These are phyloP conservation scores for Pyrrhura leucotis DNA, from an alignment of 2,797 vertebrate species.

Conservation along the genomic window DNA sequence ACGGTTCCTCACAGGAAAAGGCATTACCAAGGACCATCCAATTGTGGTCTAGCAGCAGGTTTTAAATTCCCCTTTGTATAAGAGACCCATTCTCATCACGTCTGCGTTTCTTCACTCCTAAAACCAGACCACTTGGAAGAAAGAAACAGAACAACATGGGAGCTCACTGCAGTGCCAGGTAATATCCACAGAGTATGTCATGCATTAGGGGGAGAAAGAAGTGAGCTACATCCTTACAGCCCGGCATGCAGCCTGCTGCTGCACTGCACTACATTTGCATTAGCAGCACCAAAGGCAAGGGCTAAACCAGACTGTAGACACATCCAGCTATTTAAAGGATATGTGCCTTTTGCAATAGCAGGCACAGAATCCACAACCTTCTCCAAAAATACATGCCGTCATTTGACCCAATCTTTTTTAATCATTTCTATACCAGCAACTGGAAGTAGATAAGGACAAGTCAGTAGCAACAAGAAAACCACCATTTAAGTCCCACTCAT, in stretches of 20 bases:
- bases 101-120: not conserved
- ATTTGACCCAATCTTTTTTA: not conserved
- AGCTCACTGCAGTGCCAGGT: conserved; percentile 23
- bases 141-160: not conserved
- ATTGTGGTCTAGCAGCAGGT: fast-evolving
- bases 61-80: not conserved
- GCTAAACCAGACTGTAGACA: not conserved
- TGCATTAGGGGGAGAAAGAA: not conserved
- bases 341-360: not conserved
- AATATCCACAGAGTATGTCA: not conserved
- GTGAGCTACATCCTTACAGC: not conserved
- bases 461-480: not conserved
- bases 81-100: not conserved
- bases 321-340: not conserved
- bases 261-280: not conserved
- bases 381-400: not conserved
- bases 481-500: not conserved
- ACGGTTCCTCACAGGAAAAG: fast-evolving
- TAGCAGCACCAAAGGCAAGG: not conserved
- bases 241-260: not conserved
- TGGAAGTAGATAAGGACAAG: not conserved
- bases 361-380: not conserved
- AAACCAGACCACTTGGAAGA: not conserved
- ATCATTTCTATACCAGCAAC: not conserved
- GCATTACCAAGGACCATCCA: not conserved